Evolutionary conservation across 2,888 invertebrate species (phyloP).

Genomic region (Spilosoma lubricipeda): DNA sequence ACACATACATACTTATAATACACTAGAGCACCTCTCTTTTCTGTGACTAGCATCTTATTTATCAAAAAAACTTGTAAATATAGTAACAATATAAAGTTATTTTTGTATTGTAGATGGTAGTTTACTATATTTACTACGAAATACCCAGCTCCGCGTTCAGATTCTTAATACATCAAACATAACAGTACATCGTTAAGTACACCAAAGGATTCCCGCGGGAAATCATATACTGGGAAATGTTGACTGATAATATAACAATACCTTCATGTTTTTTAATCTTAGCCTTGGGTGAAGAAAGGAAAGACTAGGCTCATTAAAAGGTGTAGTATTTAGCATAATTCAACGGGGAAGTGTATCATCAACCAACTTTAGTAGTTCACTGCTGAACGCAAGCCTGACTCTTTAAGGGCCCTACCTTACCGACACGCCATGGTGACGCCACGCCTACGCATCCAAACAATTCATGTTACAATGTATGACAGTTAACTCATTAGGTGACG

Average conservation of each 20-base stretch:
- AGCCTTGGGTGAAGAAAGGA: background rate
- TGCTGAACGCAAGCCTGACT: too few species aligned
- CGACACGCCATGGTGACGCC: too few species aligned
- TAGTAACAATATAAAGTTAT: background rate
- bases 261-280: constrained; percentile 17
- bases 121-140: background rate
- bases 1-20: too few species aligned
- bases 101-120: background rate
- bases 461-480: too few species aligned
- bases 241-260: constrained; percentile 33
- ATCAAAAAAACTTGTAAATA: background rate
- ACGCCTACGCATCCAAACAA: too few species aligned
- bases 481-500: too few species aligned
- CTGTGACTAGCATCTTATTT: too few species aligned
- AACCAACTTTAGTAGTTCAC: too few species aligned
- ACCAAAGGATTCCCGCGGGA: constrained; percentile 19
- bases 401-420: too few species aligned
- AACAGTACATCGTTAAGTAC: constrained; percentile 1
- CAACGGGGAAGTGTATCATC: background rate
- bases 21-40: too few species aligned
- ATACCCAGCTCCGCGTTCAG: background rate
- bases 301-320: background rate
- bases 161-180: constrained; percentile 19
- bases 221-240: constrained; percentile 30
- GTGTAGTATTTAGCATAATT: background rate